Conservation (phyloP, 2,797 vertebrate genomes). For the Parotocinclus haroldoi region DNA sequence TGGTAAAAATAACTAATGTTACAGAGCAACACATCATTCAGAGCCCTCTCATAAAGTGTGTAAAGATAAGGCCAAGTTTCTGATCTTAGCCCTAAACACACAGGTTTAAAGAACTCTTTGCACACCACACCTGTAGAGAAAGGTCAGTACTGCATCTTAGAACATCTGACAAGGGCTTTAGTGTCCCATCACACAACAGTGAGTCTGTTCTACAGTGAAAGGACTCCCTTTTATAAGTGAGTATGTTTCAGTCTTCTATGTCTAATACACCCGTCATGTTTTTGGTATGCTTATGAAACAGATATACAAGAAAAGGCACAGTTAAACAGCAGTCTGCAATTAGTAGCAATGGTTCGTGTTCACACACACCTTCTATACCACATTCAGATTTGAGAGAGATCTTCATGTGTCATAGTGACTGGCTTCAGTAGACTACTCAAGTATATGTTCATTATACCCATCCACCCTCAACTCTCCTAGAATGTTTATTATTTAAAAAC, state of each 20-base stretch:
- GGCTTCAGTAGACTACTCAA: too few relatives aligned
- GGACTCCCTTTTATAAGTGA: conserved; percentile 16
- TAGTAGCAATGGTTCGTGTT: too few relatives aligned
- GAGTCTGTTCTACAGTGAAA: conserved; percentile 32
- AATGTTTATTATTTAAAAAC: too few relatives aligned
- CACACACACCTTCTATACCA: too few relatives aligned
- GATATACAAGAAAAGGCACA: neutral
- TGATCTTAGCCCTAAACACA: conserved; percentile 24
- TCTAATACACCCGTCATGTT: neutral
- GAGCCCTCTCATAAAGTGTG: conserved; percentile 60
- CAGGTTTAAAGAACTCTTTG: conserved; percentile 9
- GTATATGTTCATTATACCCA: too few relatives aligned
- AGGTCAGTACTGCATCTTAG: conserved; percentile 37
- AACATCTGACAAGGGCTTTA: conserved; percentile 38
- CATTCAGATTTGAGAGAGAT: too few relatives aligned
- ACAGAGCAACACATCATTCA: conserved; percentile 58
- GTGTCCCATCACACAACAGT: conserved; percentile 28
- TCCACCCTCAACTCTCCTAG: too few relatives aligned
- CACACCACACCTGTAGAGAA: conserved; percentile 46
- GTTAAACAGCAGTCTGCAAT: too few relatives aligned
- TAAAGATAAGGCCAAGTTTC: conserved; percentile 46
- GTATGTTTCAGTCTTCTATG: neutral
- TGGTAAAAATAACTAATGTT: too few relatives aligned
- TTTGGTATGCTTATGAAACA: neutral
- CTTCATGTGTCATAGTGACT: too few relatives aligned